These are phyloP conservation scores for Aphelenchoides bicaudatus DNA, from an alignment of 2,888 invertebrate species.

Conservation along the genomic window DNA sequence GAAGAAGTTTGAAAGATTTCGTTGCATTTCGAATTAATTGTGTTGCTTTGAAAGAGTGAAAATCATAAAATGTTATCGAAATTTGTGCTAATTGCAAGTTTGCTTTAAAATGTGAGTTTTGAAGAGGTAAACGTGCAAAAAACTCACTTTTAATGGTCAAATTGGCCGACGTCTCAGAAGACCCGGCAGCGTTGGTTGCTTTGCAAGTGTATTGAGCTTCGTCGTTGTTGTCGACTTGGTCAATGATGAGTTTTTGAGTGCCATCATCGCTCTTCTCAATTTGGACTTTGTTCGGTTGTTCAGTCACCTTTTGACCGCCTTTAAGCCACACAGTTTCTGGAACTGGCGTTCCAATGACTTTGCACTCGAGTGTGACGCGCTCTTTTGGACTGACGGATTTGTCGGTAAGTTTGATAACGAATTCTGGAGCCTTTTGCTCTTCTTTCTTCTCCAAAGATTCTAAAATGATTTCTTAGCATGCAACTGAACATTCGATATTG, in stretches of 20 bases:
- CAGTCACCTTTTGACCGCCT: slow-evolving; percentile 70
- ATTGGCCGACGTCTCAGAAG: slow-evolving; percentile 45
- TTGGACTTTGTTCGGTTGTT: slow-evolving; percentile 19
- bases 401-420: slow-evolving; percentile 47
- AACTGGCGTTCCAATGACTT: slow-evolving; percentile 48
- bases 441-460: slow-evolving; percentile 48
- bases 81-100: too few species aligned
- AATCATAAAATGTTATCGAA: slow-evolving; percentile 15
- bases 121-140: neutral
- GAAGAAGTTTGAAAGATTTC: slow-evolving; percentile 11
- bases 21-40: too few species aligned
- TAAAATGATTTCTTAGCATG: slow-evolving; percentile 25
- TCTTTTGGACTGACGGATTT: slow-evolving; percentile 46
- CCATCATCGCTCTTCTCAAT: slow-evolving; percentile 42
- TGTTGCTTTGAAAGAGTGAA: slow-evolving; percentile 3
- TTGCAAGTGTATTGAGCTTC: slow-evolving; percentile 49
- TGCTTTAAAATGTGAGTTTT: neutral
- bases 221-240: slow-evolving; percentile 38
- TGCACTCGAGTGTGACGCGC: slow-evolving; percentile 67
- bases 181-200: slow-evolving; percentile 56
- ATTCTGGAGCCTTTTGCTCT: slow-evolving; percentile 46
- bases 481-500: neutral
- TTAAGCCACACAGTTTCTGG: slow-evolving; percentile 68
- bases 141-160: slow-evolving; percentile 48
- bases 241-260: slow-evolving; percentile 49